Evolutionary conservation across 2,888 invertebrate genomes (phyloP), one percentile per base, ranked within the genome.

Genomic region (Slavum lentiscoides): DNA sequence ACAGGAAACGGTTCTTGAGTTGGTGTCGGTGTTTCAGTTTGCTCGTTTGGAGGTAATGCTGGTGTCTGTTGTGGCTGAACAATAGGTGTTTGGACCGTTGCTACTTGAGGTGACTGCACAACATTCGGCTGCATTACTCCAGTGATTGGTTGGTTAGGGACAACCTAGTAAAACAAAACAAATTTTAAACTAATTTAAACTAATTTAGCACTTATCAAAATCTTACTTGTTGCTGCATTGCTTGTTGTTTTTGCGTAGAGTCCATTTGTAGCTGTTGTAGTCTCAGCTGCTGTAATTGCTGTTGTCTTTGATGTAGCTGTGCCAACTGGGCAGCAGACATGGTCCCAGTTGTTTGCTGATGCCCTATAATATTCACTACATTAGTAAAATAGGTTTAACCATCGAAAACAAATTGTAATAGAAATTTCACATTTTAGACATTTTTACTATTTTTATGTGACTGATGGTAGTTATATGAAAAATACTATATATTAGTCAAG

Each of bases 221-320:
- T 30, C 11, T 23, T 30, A 85, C 84, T 83, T 90, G 90, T 84
- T 90, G 86, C 82, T 86, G 89, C 23, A 89, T 87, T 49, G 86
- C 85, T 88, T 88, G 86, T 37, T 87, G 86, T 21, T 87, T 84
- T 23, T 87, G 86, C 9, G 87, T 86, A 0, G 87, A 86, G 82
- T 86, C 87, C 82, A 87, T 82, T 67, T 82, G 83, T n/a, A 70
- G 23, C 59, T 77, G 82, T 55, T 83, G 83, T 69, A 83, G 82
- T n/a, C 81, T 83, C 49, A 82, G 83, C 49, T 85, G 84, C 66
- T 85, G 85, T 64, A 85, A 85, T 74, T 85, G 83, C 74, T 81
- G 84, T 83, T 82, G 84, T 81, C 62, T 84, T 83, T 88, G 89
- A 77, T 88, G 89, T 83, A 88, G 88, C 0, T 88, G 88, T 83